Conservation (phyloP, 2,797 vertebrate species). For the Pitangus sulphuratus region DNA sequence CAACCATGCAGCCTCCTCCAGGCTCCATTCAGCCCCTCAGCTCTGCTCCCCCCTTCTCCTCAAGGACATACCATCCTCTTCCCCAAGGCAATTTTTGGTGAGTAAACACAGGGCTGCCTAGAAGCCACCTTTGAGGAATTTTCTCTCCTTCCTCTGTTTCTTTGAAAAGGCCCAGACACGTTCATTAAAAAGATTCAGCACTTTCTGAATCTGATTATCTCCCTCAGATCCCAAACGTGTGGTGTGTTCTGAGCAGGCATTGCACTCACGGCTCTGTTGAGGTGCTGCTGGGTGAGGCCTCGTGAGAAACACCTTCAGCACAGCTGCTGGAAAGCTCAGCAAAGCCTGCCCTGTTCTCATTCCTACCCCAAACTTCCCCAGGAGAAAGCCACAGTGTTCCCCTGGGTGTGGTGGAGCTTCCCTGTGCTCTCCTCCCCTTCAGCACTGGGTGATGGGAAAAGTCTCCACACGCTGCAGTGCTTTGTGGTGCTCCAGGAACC, state of each 20-base stretch:
- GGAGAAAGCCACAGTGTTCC: neutral
- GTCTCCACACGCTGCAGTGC: neutral
- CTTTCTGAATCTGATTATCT: neutral
- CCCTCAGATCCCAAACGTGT: neutral
- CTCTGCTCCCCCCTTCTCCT: neutral
- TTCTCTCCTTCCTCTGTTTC: neutral
- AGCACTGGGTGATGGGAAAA: rapidly evolving
- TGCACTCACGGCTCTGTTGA: neutral
- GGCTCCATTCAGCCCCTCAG: neutral
- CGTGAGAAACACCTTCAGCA: rapidly evolving
- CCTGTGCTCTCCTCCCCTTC: neutral
- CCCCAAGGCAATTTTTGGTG: neutral
- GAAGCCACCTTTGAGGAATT: neutral
- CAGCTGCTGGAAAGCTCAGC: neutral
- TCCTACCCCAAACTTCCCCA: rapidly evolving
- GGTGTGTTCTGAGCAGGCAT: neutral
- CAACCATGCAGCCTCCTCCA: neutral
- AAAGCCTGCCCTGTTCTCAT: neutral
- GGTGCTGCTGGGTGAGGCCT: neutral
- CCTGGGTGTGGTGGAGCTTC: neutral
- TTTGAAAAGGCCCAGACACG: neutral
- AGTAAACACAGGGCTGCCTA: neutral
- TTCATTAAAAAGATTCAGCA: neutral
- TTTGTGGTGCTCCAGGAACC: rapidly evolving
- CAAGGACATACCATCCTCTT: neutral